Conservation (phyloP, 2,113 vertebrate species). For the Cromileptes altivelis region DNA sequence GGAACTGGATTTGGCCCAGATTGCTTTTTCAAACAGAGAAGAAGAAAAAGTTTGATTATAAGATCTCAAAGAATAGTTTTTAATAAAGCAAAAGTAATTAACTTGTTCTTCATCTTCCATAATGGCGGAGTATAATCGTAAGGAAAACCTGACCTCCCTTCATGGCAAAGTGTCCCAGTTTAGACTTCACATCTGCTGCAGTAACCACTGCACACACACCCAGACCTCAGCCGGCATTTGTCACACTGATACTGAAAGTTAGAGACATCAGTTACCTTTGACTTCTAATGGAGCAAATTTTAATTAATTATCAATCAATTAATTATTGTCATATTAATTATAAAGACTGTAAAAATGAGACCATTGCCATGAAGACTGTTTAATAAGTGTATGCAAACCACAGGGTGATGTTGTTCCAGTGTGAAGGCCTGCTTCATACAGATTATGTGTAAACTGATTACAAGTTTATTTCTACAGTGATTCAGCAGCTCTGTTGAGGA, state of each 20-base stretch:
- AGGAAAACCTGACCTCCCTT: constrained; percentile 29
- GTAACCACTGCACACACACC: constrained; percentile 22
- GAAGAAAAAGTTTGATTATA: constrained; percentile 27
- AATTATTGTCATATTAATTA: neutral
- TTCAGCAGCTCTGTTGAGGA: neutral
- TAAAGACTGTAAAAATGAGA: neutral
- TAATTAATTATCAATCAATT: too few species aligned
- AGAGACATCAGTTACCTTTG: neutral
- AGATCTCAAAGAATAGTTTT: constrained; percentile 21
- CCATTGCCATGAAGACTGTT: neutral
- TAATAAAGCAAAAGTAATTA: constrained; percentile 59
- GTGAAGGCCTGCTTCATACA: neutral
- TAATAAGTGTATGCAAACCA: neutral
- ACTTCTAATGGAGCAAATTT: neutral
- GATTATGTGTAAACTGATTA: neutral
- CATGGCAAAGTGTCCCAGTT: constrained; percentile 39
- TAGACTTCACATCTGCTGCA: constrained; percentile 11
- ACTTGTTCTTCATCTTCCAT: constrained; percentile 26
- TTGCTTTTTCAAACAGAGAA: neutral
- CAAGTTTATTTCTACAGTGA: neutral
- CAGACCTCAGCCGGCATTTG: neutral
- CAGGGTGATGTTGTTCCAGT: neutral
- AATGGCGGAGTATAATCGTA: constrained; percentile 1
- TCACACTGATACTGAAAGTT: neutral
- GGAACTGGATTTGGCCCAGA: neutral